phyloP scores from a whole-genome alignment of 2,888 invertebrate genomes.

The Sminthurinus aureus region DNA sequence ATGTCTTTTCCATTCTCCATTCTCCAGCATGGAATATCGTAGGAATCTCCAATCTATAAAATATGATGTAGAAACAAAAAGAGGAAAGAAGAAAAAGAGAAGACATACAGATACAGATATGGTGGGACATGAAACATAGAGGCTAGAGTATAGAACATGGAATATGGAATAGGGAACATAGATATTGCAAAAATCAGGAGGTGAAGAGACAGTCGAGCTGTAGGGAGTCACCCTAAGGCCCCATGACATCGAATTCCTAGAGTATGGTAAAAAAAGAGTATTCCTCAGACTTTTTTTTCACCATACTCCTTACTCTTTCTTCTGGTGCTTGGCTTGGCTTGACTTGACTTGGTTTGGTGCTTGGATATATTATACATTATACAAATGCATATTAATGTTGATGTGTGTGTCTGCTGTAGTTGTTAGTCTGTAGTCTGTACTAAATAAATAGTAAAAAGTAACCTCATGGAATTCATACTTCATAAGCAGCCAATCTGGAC shows the following conservation, averaged over 20 bases:
- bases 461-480: conserved; percentile 38
- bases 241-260: conserved; percentile 56
- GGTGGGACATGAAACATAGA: neutral
- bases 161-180: neutral
- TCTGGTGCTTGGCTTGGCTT: too few species aligned
- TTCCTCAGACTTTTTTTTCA: too few species aligned
- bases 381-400: too few species aligned
- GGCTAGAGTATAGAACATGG: neutral
- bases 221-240: conserved; percentile 50
- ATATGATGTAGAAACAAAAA: neutral
- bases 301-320: neutral
- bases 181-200: conserved; percentile 54
- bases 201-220: conserved; percentile 49
- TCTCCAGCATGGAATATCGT: neutral
- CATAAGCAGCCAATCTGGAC: conserved; percentile 33
- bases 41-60: neutral
- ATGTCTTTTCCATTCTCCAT: neutral
- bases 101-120: neutral
- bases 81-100: neutral
- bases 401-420: too few species aligned
- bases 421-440: too few species aligned
- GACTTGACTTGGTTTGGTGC: too few species aligned
- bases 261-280: conserved; percentile 24
- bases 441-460: neutral
- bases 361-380: too few species aligned